phyloP scores from a whole-genome alignment of 2,888 invertebrate genomes.

The Stictocephala bisonia region DNA sequence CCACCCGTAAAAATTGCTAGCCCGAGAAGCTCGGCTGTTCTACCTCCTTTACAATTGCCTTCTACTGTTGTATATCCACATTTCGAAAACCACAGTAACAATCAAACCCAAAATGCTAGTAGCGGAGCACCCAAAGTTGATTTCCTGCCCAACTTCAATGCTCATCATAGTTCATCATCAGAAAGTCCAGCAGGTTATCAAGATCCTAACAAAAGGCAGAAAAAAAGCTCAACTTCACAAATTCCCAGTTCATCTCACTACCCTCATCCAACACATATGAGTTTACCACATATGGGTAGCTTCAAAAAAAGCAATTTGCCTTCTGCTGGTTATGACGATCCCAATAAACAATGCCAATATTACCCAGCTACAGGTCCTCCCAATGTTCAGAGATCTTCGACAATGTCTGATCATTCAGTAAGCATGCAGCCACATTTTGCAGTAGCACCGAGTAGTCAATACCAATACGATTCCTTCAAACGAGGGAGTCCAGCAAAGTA shows the following conservation, averaged over 20 bases:
- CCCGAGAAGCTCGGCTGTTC: conserved; percentile 24
- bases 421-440: conserved; percentile 5
- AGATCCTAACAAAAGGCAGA: conserved; percentile 39
- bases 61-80: conserved; percentile 38
- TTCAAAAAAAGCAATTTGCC: conserved; percentile 44
- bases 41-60: conserved; percentile 48
- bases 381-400: conserved; percentile 12
- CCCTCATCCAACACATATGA: not conserved
- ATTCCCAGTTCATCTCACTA: conserved; percentile 9
- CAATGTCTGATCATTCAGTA: not conserved
- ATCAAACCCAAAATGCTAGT: conserved; percentile 5
- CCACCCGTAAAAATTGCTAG: conserved; percentile 43
- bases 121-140: conserved; percentile 49
- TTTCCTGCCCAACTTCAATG: conserved; percentile 45
- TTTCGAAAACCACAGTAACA: conserved; percentile 38
- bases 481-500: conserved; percentile 36
- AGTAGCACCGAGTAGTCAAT: conserved; percentile 14
- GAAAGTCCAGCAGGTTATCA: conserved; percentile 14
- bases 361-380: conserved; percentile 40
- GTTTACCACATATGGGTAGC: conserved; percentile 45
- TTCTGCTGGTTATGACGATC: conserved; percentile 36
- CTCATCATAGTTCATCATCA: conserved; percentile 32
- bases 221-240: conserved; percentile 46
- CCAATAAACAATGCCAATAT: conserved; percentile 38
- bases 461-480: conserved; percentile 35